A percentile compares a stretch with the other conserved stretches of the same genome.
phyloP scores from a whole-genome alignment of 2,113 vertebrate genomes.

The Sylvilagus bachmani region DNA sequence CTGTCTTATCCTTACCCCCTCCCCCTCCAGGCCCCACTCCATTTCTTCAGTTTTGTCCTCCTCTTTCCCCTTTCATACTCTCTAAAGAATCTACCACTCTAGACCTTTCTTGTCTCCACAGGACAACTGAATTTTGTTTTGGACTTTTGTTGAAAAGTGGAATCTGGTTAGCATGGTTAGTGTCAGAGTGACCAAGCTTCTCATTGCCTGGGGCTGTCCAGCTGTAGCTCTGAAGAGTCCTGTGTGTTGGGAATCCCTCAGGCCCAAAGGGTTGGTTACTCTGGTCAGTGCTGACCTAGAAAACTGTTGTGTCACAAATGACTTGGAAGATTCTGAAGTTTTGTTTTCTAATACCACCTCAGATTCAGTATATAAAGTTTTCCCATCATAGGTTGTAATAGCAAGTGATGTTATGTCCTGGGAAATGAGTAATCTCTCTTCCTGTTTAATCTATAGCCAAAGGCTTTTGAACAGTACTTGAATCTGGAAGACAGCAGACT shows the following conservation, averaged over 20 bases:
- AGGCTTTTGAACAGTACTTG: constrained; percentile 96
- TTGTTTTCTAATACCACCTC: neutral
- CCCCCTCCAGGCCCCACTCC: neutral
- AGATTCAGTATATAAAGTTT: neutral
- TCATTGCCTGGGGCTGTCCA: neutral
- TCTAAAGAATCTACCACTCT: neutral
- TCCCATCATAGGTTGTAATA: neutral
- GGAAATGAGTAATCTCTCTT: constrained; percentile 66
- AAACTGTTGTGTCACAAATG: neutral
- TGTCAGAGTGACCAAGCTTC: neutral
- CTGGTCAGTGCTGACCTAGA: neutral
- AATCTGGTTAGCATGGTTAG: neutral
- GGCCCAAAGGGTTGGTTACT: accelerated
- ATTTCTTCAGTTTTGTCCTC: neutral
- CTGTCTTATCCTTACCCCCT: neutral
- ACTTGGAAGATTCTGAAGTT: neutral
- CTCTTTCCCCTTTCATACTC: neutral
- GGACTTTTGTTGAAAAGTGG: neutral
- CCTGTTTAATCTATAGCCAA: constrained; percentile 89
- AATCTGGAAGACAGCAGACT: constrained; percentile 95
- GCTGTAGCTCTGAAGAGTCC: neutral
- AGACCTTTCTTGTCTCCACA: neutral
- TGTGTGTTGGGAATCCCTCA: neutral
- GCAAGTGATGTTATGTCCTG: neutral
- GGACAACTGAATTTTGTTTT: neutral